Base-by-base conservation (phyloP, 2,888 invertebrate species). In the Tetanocera ferruginea region DNA sequence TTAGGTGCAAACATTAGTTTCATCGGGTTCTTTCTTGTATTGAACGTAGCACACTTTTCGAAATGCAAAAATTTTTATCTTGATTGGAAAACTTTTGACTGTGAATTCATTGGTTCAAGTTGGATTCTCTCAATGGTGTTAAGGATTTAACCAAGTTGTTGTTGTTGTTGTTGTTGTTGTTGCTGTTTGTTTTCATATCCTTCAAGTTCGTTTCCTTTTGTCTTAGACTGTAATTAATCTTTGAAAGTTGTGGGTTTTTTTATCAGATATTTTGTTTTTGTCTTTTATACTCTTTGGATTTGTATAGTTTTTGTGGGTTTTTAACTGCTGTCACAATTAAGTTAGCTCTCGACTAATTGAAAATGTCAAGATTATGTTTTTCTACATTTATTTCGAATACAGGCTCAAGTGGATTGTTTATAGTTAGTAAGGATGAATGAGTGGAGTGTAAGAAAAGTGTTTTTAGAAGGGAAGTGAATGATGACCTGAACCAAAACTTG, bases 221-320 rank as follows among this genome's bases (percentile, higher is more conserved):
- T 85, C 85, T 86, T 84, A 85, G 84, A 86, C 86, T 85, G 85
- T 85, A 85, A 85, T 85, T 85, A 85, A 85, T 85, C 85, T 85
- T 86, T 81, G 80, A 86, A 86, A 85, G 82, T 86, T 85, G 83
- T 86, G 85, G 82, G 84, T 82, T 83, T 85, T 64, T 83, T 23
- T 11, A 11, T 11, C 43, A 5, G 6, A 43, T 43, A 14, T 43
- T 43, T 43, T 43, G 43, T 43, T 43, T 43, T 43, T 43, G 14
- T 43, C 3, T 43, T 43, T 43, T 11, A n/a, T n/a, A 11, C 43
- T 43, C 67, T 23, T 55, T 60, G 17, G 34, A 31, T 14, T 28
- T 5, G 49, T 51, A 28, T 70, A 77, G 76, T 76, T 64, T 66
- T 77, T 60, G 66, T 80, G 67, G 80, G 43, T 76, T 80, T 75